Evolutionary conservation across 1,140 invertebrate genomes (phyloP), one percentile per base, ranked within the genome.

Genomic region (Lepidurus arcticus): DNA sequence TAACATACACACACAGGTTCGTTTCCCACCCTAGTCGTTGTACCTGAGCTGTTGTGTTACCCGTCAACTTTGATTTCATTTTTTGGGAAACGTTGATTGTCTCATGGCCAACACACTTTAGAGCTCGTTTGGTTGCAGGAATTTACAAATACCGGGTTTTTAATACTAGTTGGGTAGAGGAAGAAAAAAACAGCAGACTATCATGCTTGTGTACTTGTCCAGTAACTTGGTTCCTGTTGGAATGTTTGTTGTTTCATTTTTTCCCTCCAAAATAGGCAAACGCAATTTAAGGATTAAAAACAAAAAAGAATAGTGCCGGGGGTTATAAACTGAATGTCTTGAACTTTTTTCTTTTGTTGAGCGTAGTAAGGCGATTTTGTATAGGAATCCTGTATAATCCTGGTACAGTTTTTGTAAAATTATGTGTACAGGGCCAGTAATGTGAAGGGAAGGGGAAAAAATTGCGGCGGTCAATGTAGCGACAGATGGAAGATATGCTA

Each of bases 331-430:
- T 65, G 16, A 65, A 21, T 65, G 53, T 16, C 21, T 65, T n/a
- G 53, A 21, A 65, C 7, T 9, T 65, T 65, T 65, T 65, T 47
- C 10, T 34, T 65, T 65, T 65, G 13, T 65, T 65, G 8, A n/a
- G 21, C 21, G 53, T 65, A 65, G 13, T n/a, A 13, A 65, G 21
- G 53, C 53, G 53, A n/a, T 47, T 65, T 65, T 65, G 53, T 65
- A 65, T 65, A 65, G 53, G 53, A 65, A 65, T 3, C 16, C 53
- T 65, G 53, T 65, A 65, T 65, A 65, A 65, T 65, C 53, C 16
- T 65, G 53, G 53, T 65, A 65, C 53, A 65, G 53, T 65, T 65
- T 65, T 65, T 65, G 53, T 65, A 65, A 65, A 65, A 65, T 65
- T 65, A 65, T 65, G 21, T 65, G 53, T 65, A 65, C 53, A 65